Evolutionary conservation across 2,888 invertebrate species (phyloP).

Genomic region (Diaprepes abbreviatus): DNA sequence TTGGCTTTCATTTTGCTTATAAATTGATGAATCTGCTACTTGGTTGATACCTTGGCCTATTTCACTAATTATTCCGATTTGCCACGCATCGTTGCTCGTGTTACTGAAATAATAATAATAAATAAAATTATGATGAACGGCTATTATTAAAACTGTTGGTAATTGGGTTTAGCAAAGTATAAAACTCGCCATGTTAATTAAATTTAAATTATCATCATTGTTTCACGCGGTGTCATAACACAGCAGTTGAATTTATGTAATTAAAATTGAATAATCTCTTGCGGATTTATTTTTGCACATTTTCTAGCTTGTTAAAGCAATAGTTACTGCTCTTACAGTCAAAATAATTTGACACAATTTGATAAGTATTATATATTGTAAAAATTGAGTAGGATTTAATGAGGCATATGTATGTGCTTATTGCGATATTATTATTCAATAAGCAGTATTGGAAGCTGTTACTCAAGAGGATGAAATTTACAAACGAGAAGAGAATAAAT

Average conservation of each 20-base stretch:
- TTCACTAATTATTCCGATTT: slow-evolving; percentile 59
- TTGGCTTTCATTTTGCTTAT: too few relatives aligned
- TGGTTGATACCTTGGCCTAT: slow-evolving; percentile 58
- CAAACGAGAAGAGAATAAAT: too few relatives aligned
- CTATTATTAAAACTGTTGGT: slow-evolving; percentile 26
- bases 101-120: slow-evolving; percentile 55
- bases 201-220: slow-evolving; percentile 28
- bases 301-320: slow-evolving; percentile 40
- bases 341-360: not conserved
- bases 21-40: too few relatives aligned
- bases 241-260: slow-evolving; percentile 36
- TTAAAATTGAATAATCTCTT: slow-evolving; percentile 42
- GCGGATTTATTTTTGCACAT: slow-evolving; percentile 43
- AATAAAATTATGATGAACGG: slow-evolving; percentile 23
- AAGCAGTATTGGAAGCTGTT: too few relatives aligned
- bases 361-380: too few relatives aligned
- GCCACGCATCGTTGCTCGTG: slow-evolving; percentile 55
- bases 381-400: too few relatives aligned
- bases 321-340: slow-evolving; percentile 1
- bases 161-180: slow-evolving; percentile 40
- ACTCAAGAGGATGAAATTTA: too few relatives aligned
- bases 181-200: slow-evolving; percentile 36
- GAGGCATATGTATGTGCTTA: too few relatives aligned
- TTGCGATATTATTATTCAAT: too few relatives aligned
- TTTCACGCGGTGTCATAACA: slow-evolving; percentile 43